These are phyloP conservation scores for Lissocephala sabroskyi DNA, from an alignment of 2,888 invertebrate genomes.

Conservation along the genomic window DNA sequence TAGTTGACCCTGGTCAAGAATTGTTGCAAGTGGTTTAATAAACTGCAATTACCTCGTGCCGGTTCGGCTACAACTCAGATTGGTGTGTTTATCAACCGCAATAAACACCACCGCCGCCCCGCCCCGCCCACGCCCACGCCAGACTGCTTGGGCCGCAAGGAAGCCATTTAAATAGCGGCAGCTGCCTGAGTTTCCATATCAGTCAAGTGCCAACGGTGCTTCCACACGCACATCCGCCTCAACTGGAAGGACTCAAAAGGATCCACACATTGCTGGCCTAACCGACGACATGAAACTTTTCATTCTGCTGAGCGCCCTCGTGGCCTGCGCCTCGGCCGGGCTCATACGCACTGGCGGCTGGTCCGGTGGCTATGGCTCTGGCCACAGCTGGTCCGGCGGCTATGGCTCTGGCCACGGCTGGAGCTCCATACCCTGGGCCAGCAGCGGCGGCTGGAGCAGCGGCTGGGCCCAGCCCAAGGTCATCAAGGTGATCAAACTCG, in stretches of 20 bases:
- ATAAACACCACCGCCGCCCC: too few relatives aligned
- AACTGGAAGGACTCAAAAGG: constrained; percentile 4
- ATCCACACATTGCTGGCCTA: too few relatives aligned
- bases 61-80: too few relatives aligned
- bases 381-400: too few relatives aligned
- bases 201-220: constrained; percentile 40
- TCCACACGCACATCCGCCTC: constrained; percentile 17
- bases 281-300: constrained; percentile 50
- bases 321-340: constrained; percentile 50
- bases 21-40: constrained; percentile 55
- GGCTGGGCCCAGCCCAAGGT: constrained; percentile 26
- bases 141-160: too few relatives aligned
- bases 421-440: constrained; percentile 5
- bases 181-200: constrained; percentile 37
- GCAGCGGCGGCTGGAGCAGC: constrained; percentile 29
- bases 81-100: constrained; percentile 22
- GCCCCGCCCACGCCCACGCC: constrained; percentile 9
- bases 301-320: constrained; percentile 48
- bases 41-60: constrained; percentile 51
- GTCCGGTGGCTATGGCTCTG: constrained; percentile 11
- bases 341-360: constrained; percentile 24
- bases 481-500: constrained; percentile 34
- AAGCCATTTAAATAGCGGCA: constrained; percentile 50
- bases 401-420: constrained; percentile 12
- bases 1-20: constrained; percentile 62